phyloP scores from a whole-genome alignment of 2,797 vertebrate species.

The Dendrocincla tyrannina region DNA sequence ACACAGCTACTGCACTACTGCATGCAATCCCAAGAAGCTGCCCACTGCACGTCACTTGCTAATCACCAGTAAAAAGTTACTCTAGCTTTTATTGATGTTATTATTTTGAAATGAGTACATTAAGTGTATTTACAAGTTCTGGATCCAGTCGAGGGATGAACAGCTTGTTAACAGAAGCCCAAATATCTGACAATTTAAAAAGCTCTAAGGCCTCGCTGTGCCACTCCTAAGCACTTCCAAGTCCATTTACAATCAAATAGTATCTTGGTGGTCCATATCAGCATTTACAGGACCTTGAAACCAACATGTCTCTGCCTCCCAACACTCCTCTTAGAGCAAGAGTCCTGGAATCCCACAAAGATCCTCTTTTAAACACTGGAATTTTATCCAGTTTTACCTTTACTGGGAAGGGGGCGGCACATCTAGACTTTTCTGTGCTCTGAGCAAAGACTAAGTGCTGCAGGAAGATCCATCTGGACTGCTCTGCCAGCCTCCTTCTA shows the following conservation, averaged over 20 bases:
- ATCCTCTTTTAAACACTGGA: background rate
- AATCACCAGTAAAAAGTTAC: background rate
- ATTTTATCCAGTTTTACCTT: background rate
- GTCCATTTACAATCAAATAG: background rate
- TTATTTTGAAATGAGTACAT: background rate
- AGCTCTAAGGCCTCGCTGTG: background rate
- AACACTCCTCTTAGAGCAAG: background rate
- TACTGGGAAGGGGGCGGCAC: fast-evolving
- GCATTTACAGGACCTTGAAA: background rate
- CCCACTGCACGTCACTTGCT: background rate
- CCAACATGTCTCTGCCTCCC: background rate
- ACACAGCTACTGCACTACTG: background rate
- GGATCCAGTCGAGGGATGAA: background rate
- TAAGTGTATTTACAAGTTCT: background rate
- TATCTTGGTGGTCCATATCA: background rate
- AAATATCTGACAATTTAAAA: background rate
- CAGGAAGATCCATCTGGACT: background rate
- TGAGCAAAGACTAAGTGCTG: background rate
- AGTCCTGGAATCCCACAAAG: background rate
- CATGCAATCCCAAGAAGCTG: background rate
- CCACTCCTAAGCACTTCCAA: background rate
- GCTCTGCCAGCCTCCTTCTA: background rate
- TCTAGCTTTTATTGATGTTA: background rate
- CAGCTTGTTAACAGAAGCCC: background rate
- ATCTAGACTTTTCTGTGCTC: background rate